These are phyloP conservation scores for Lathamus discolor DNA, from an alignment of 2,113 vertebrate species.

Conservation along the genomic window DNA sequence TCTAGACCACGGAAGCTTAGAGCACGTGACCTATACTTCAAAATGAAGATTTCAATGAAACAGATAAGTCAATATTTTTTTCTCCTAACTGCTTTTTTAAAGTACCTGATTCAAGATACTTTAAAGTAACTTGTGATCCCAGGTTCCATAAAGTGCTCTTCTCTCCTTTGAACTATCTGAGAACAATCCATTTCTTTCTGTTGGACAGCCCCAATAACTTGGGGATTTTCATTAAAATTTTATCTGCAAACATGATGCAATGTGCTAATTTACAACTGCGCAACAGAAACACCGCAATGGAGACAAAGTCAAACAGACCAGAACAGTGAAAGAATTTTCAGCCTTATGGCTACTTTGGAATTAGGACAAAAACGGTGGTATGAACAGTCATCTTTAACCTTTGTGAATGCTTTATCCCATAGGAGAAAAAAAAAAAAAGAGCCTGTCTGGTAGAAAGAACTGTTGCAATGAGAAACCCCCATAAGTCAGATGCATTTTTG, in stretches of 20 bases:
- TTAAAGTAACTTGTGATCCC: not conserved
- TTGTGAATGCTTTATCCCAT: not conserved
- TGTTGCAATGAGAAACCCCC: not conserved
- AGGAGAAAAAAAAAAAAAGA: not conserved
- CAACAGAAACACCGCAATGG: not conserved
- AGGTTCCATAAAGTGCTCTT: not conserved
- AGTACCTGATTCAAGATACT: not conserved
- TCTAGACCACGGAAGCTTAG: not conserved
- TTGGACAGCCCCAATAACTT: not conserved
- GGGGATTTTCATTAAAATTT: not conserved
- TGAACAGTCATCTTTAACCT: not conserved
- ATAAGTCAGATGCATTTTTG: not conserved
- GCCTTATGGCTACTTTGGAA: not conserved
- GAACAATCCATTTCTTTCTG: not conserved
- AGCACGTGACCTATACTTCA: not conserved
- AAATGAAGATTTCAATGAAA: not conserved
- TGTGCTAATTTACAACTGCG: not conserved
- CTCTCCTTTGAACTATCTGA: not conserved
- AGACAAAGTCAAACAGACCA: not conserved
- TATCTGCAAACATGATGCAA: not conserved
- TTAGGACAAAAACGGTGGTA: not conserved
- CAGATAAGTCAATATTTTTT: accelerated
- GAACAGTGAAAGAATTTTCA: not conserved
- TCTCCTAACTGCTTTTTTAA: not conserved
- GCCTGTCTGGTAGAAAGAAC: not conserved